Percentiles rank a stretch among this genome's conserved stretches.
Evolutionary conservation across 2,888 invertebrate species (phyloP).

Genomic region (Trissolcus brochymenae): DNA sequence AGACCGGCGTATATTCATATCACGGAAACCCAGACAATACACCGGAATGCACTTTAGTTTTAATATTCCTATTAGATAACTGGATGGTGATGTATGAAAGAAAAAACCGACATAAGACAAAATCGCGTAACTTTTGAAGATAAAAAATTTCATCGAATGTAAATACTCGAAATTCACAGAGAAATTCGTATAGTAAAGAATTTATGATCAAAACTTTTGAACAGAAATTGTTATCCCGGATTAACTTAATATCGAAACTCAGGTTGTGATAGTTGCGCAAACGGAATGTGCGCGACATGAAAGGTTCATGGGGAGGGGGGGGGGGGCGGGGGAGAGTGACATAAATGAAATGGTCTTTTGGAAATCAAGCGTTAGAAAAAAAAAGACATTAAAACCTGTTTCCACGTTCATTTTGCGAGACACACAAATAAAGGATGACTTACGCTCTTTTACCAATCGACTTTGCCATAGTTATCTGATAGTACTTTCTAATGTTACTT

Average conservation of each 20-base stretch:
- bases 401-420: constrained; percentile 35
- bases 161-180: too few relatives aligned
- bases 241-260: too few relatives aligned
- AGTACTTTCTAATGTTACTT: constrained; percentile 55
- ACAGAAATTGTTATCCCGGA: too few relatives aligned
- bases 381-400: constrained; percentile 35
- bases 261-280: too few relatives aligned
- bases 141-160: constrained; percentile 2
- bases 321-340: too few relatives aligned
- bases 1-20: constrained; percentile 6
- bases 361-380: not conserved
- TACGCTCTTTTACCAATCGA: constrained; percentile 48
- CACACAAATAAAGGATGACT: constrained; percentile 44
- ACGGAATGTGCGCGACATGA: too few relatives aligned
- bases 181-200: too few relatives aligned
- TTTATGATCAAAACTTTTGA: too few relatives aligned
- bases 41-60: constrained; percentile 24
- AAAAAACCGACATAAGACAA: constrained; percentile 6
- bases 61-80: constrained; percentile 21
- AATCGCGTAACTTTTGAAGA: not conserved
- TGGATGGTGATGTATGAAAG: constrained; percentile 13
- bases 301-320: not conserved
- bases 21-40: constrained; percentile 10
- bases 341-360: not conserved
- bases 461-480: constrained; percentile 48